phyloP scores from a whole-genome alignment of 2,797 vertebrate species.

The Myotis vivesi region DNA sequence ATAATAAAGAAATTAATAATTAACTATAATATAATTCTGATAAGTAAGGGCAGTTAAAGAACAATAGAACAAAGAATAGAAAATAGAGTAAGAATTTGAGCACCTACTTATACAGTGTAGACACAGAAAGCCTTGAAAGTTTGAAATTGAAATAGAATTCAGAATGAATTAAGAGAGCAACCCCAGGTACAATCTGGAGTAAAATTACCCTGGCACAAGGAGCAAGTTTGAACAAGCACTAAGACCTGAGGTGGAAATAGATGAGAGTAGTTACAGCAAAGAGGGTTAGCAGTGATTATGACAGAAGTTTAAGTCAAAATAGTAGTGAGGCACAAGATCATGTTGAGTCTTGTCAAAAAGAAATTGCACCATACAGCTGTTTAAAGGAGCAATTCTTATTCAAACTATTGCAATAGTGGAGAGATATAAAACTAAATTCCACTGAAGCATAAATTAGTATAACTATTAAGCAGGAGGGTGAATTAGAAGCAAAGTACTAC shows the following conservation, averaged over 20 bases:
- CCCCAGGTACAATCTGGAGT: neutral
- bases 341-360: neutral
- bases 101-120: neutral
- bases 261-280: neutral
- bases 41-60: neutral
- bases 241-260: neutral
- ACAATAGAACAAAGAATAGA: neutral
- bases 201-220: neutral
- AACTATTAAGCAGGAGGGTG: neutral
- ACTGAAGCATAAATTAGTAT: neutral
- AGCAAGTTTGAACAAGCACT: neutral
- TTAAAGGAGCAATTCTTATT: neutral
- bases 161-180: neutral
- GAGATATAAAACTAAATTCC: neutral
- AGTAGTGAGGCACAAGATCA: neutral
- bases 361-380: neutral
- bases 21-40: neutral
- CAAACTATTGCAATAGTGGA: neutral
- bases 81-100: neutral
- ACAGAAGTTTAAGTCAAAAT: neutral
- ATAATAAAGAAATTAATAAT: neutral
- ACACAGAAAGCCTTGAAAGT: neutral
- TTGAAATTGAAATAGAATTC: neutral
- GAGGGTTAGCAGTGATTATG: neutral
- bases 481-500: neutral